Evolutionary conservation across 37 sponge, comb jelly and placozoan species (phyloP), one percentile per base, ranked within the genome.

Genomic region (Axinella damicornis): DNA sequence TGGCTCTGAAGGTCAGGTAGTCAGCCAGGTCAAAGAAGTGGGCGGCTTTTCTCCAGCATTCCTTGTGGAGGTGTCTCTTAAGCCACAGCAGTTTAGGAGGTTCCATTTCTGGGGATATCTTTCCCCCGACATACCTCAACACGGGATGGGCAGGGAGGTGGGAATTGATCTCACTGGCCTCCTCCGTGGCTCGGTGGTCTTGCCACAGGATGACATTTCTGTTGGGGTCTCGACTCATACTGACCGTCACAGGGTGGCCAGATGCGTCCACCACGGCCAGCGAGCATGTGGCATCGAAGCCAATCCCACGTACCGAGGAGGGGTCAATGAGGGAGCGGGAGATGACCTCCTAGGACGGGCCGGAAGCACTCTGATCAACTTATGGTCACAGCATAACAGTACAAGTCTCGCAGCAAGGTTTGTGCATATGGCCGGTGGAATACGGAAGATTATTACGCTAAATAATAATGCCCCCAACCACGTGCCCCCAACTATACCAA

Each of bases 11-110:
- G 0, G 91, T 83, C 53, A 96, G 58, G 62, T 81, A 96, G 71
- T 96, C 97, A 4, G 94, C 91, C 67, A 96, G 81, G 53, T 96
- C 97, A 64, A 96, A 81, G 59, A 96, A 91, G 54, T 96, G 94
- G 17, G 66, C 89, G 1, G 94, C 89, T 85, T 87, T 87, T 30
- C 39, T 39, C 96, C 96, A 96, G 52, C 83, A 82, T 5, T 93
- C 84, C 2, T 83, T 40, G 0, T 74, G 71, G 32, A 92, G 52
- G 78, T 92, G 74, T 17, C 69, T 70, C 53, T 95, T 96, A 19
- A 96, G 64, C 97, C 97, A 96, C 33, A 96, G 88, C 0, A 96
- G 82, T 60, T 96, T 96, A 13, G 96, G 96, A 18, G 94, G 81
- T 72, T 96, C 88, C 91, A 93, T 93, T 81, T 96, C 96, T 0